phyloP scores from a whole-genome alignment of 2,888 invertebrate species.

The Hesperia comma region DNA sequence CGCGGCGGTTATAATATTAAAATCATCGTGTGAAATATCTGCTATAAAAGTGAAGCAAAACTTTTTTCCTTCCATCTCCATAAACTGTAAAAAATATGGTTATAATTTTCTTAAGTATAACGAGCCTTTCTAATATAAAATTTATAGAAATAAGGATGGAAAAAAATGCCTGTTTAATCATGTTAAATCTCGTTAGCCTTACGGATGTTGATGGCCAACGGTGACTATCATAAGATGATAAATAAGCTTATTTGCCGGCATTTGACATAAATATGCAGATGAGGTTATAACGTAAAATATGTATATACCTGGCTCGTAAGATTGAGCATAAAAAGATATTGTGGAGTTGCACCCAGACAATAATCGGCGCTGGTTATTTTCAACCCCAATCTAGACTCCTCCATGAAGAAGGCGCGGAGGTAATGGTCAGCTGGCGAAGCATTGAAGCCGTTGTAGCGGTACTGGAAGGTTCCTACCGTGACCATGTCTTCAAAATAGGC shows the following conservation, averaged over 20 bases:
- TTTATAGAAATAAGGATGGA: too few relatives aligned
- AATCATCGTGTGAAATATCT: constrained; percentile 94
- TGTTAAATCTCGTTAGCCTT: too few relatives aligned
- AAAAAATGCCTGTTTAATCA: too few relatives aligned
- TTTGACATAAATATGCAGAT: too few relatives aligned
- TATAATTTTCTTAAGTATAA: background rate
- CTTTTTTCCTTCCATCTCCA: constrained; percentile 78
- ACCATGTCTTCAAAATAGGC: constrained; percentile 95
- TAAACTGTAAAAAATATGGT: constrained; percentile 54
- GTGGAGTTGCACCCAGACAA: constrained; percentile 87
- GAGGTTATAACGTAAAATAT: too few relatives aligned
- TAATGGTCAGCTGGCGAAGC: constrained; percentile 95
- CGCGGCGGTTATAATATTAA: constrained; percentile 89
- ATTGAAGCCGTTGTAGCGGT: constrained; percentile 93
- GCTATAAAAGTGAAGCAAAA: constrained; percentile 95
- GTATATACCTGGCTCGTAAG: constrained; percentile 87
- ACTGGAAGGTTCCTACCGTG: constrained; percentile 93
- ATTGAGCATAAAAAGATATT: constrained; percentile 87
- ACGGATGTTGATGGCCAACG: too few relatives aligned
- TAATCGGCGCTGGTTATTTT: constrained; percentile 65
- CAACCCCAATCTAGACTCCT: constrained; percentile 66
- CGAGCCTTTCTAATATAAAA: too few relatives aligned
- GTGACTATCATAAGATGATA: too few relatives aligned
- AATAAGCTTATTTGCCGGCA: too few relatives aligned
- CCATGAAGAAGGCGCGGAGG: constrained; percentile 91